Evolutionary conservation across 1,140 invertebrate genomes (phyloP), one percentile per base, ranked within the genome.

Genomic region (Eciton burchellii): DNA sequence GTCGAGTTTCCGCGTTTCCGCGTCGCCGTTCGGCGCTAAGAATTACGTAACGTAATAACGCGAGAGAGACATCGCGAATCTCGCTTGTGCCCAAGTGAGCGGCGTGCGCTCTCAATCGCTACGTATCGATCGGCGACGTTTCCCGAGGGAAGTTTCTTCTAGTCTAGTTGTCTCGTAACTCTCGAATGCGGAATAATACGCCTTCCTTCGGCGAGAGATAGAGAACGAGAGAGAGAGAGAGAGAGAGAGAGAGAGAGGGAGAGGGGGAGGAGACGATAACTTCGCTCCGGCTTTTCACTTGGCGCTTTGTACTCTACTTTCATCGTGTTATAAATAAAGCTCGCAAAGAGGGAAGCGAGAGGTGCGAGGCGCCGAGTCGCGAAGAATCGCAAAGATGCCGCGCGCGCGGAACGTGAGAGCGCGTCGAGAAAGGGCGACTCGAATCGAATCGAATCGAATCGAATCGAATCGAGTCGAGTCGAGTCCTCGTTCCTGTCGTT

Each of bases 261-360:
- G n/a, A n/a, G n/a, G n/a, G n/a, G n/a, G 35, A 35, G 35, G 35
- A 35, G 35, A n/a, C n/a, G n/a, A n/a, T 49, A 65, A 76, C 72
- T 76, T 76, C 43, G 26, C 45, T 41, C 35, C 29, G 52, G 45
- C 59, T 65, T 35, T 35, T 24, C 29, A 65, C 73, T 76, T 65
- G 35, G 29, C 43, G 57, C 72, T 63, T 76, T 63, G 43, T 59
- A 54, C 60, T 65, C 52, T 19, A 41, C 60, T 26, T 65, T 54
- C 60, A 65, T 76, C 73, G 16, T 12, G 29, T 76, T 76, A 76
- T 76, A 76, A 76, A 76, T 76, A 76, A 65, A 76, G 52, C 19
- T 65, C 24, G 60, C 14, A 41, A 76, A 41, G 19, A 52, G 59
- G 63, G 21, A 21, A 1, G 24, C 12, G 49, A 14, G 47, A 70